Base-by-base conservation (phyloP, 2,888 invertebrate genomes). In the Bombylius major region DNA sequence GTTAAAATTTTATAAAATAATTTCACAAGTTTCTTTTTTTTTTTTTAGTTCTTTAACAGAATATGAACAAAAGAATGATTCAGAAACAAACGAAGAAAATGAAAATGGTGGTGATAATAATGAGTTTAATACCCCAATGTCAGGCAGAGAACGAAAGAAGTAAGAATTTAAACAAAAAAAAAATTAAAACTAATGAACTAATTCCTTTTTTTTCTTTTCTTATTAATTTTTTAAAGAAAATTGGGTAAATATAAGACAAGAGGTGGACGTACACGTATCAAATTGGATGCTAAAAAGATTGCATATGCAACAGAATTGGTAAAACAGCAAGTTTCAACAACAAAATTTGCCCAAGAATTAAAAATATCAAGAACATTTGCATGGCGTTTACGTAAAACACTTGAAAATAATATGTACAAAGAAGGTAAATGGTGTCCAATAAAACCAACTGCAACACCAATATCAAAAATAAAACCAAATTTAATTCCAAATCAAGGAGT, bases 261-360 rank as follows among this genome's bases (percentile, higher is more conserved):
- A 61, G 71, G 73, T 33, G 72, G 72, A 23, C 67, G 72, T 53
- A 72, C 71, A 62, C 72, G 73, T 59, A 72, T 72, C 54, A 72
- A 72, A 60, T 61, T 72, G 61, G 71, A 72, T 54, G 71, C 71
- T 49, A 67, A 65, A 57, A 72, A 72, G 60, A 72, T 72, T 13
- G 70, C 71, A 3, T 59, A 71, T 61, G 72, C 72, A 56, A 72
- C 72, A 60, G 70, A 70, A 56, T 61, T 72, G 52, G 71, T 72
- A 42, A 56, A 69, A 53, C 66, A 70, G 5, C 72, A 72, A 62
- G 72, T 71, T 23, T 72, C 72, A 42, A 72, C 72, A 5, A 71
- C 73, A 44, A 70, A 71, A 44, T 70, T 72, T 50, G 72, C 72
- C 54, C 71, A 72, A 51, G 71, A 72, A 60, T 58, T 72, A 48